Conservation (phyloP, 2,888 invertebrate species). For the Sarcophaga variegata region DNA sequence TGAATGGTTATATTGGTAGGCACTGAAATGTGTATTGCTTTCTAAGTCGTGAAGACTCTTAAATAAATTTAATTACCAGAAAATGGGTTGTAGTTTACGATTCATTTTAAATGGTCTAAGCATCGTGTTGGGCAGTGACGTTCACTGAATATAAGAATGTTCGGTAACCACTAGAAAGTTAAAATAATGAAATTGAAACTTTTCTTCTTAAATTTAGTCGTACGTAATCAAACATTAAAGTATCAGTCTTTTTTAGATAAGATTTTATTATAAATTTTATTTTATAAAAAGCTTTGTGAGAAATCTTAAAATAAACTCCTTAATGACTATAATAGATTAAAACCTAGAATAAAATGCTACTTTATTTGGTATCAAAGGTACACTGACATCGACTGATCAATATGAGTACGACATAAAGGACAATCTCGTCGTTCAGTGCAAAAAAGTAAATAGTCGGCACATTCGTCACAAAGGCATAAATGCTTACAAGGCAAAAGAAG, state of each 20-base stretch:
- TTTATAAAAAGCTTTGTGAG: conserved; percentile 19
- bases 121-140: too few species aligned
- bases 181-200: not conserved
- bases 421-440: conserved; percentile 62
- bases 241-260: not conserved
- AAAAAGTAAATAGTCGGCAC: conserved; percentile 67
- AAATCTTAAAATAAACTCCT: conserved; percentile 32
- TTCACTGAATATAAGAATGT: too few species aligned
- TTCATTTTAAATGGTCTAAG: too few species aligned
- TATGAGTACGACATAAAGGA: conserved; percentile 71
- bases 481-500: conserved; percentile 73
- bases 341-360: not conserved
- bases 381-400: conserved; percentile 64
- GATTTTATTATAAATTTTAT: conserved; percentile 3
- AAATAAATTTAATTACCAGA: too few species aligned
- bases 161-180: too few species aligned
- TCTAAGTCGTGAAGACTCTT: too few species aligned
- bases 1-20: too few species aligned
- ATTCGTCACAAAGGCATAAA: conserved; percentile 74
- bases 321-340: not conserved
- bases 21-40: too few species aligned
- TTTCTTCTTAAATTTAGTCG: too few species aligned
- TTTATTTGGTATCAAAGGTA: conserved; percentile 56
- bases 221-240: too few species aligned
- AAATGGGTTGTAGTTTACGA: too few species aligned